A percentile compares a stretch with the other conserved stretches of the same genome.
Conservation (phyloP, 2,888 invertebrate genomes). For the Petrolisthes manimaculis region DNA sequence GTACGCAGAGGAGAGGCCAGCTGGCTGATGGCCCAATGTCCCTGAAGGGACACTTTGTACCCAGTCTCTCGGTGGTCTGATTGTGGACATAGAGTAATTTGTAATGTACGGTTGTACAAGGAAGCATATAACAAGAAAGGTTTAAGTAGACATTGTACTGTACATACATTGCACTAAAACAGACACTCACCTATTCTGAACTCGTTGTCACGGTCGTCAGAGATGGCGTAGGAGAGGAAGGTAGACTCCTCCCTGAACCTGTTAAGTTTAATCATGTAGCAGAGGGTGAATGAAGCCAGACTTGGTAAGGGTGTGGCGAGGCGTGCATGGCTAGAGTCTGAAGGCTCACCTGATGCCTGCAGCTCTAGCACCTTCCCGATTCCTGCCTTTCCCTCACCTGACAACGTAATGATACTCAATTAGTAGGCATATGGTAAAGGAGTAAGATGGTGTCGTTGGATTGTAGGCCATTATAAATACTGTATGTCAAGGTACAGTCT, state of each 20-base stretch:
- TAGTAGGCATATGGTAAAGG: too few relatives aligned
- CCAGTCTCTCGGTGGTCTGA: slow-evolving; percentile 59
- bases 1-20: slow-evolving; percentile 48
- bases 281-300: slow-evolving; percentile 54
- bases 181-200: slow-evolving; percentile 45
- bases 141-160: background rate
- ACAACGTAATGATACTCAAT: too few relatives aligned
- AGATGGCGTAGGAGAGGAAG: slow-evolving; percentile 59
- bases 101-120: background rate
- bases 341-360: slow-evolving; percentile 48
- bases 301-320: slow-evolving; percentile 51
- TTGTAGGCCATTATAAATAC: too few relatives aligned
- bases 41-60: slow-evolving; percentile 45
- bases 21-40: slow-evolving; percentile 47
- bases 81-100: background rate
- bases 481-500: too few relatives aligned
- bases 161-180: too few relatives aligned
- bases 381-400: background rate
- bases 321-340: slow-evolving; percentile 39
- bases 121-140: background rate
- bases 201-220: slow-evolving; percentile 54
- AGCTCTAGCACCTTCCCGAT: slow-evolving; percentile 12
- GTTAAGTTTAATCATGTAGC: slow-evolving; percentile 54
- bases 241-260: slow-evolving; percentile 63
- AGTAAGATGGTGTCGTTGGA: too few relatives aligned